phyloP scores from a whole-genome alignment of 2,797 vertebrate genomes.

The Ispidina lecontei region DNA sequence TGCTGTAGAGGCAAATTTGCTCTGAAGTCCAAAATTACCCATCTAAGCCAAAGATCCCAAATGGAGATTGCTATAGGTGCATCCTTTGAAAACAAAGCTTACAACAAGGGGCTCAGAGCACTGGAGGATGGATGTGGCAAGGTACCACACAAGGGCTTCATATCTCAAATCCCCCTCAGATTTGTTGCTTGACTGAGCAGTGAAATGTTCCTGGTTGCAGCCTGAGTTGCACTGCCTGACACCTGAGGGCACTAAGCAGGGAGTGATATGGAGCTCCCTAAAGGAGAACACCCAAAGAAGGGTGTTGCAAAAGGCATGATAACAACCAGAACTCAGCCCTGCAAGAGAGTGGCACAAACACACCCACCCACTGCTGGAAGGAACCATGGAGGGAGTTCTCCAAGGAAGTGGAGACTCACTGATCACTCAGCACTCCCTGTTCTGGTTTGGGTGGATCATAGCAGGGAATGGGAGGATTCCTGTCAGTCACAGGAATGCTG shows the following conservation, averaged over 20 bases:
- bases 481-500: not conserved
- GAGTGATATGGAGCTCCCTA: not conserved
- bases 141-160: not conserved
- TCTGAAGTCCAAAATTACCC: not conserved
- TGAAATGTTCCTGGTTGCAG: not conserved
- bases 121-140: not conserved
- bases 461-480: not conserved
- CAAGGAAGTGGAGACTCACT: fast-evolving
- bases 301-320: fast-evolving
- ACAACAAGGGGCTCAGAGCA: not conserved
- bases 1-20: not conserved
- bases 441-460: not conserved
- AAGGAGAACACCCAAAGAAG: not conserved
- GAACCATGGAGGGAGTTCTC: not conserved
- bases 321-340: not conserved
- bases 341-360: not conserved
- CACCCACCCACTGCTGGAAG: fast-evolving
- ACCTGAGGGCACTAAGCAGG: not conserved
- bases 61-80: fast-evolving
- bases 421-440: not conserved
- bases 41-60: not conserved
- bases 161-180: not conserved
- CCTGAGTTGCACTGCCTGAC: not conserved
- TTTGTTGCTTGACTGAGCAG: not conserved
- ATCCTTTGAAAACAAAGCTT: not conserved